Conservation (phyloP, 2,797 vertebrate species). For the Anas georgica region DNA sequence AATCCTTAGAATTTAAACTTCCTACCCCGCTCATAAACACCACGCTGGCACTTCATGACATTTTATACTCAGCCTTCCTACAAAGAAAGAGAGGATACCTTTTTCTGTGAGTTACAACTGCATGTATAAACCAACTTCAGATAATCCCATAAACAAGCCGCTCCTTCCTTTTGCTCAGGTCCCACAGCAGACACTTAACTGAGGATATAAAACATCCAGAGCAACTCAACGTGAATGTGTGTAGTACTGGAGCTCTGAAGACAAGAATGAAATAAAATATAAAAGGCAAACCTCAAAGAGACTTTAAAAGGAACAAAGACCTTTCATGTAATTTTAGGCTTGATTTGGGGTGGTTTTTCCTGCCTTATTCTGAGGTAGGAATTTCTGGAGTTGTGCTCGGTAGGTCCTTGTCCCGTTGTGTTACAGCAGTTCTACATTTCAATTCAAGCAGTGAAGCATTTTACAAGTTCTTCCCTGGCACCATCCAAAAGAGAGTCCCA, state of each 20-base stretch:
- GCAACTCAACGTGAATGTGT: not conserved
- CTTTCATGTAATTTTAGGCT: constrained; percentile 9
- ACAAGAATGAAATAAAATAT: constrained; percentile 26
- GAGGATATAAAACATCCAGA: not conserved
- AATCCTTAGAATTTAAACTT: not conserved
- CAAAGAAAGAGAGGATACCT: not conserved
- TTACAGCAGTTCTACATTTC: constrained; percentile 54
- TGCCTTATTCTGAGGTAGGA: not conserved
- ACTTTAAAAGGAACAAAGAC: constrained; percentile 46
- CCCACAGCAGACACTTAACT: constrained; percentile 38
- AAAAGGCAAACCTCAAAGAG: constrained; percentile 61
- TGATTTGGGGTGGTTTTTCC: not conserved
- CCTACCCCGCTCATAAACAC: not conserved
- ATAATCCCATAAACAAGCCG: not conserved
- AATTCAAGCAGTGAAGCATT: constrained; percentile 38
- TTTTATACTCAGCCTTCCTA: not conserved
- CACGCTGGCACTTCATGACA: not conserved
- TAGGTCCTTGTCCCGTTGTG: constrained; percentile 28
- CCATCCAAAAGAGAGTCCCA: constrained; percentile 22
- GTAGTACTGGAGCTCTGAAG: constrained; percentile 42
- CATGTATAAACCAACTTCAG: not conserved
- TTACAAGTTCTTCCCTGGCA: constrained; percentile 26
- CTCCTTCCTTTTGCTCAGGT: constrained; percentile 3
- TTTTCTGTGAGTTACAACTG: not conserved
- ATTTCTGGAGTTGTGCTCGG: not conserved